Base-by-base conservation (phyloP, 1,140 invertebrate genomes). In the Fopius arisanus region DNA sequence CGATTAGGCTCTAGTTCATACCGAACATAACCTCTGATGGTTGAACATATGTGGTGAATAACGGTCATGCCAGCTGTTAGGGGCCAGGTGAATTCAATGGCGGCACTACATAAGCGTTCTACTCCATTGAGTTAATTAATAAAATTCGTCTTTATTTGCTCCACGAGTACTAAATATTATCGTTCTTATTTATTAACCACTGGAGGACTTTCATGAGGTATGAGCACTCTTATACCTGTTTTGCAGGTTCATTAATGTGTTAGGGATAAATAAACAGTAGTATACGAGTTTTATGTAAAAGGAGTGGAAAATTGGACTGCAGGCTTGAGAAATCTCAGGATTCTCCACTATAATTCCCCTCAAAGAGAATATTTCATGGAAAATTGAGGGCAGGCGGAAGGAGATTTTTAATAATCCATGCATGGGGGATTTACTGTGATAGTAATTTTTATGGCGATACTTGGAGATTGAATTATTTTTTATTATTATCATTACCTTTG, bases 61-160 rank as follows among this genome's bases (percentile, higher is more conserved):
- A 59, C 54, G 54, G 54, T 59, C 54, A 59, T 59, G 54, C 54
- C 54, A 23, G 54, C 54, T 59, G 54, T 28, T 59, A 23, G 54
- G 16, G 23, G 54, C 54, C 54, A 59, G 54, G 54, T 59, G 54
- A 59, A 59, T 59, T 59, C 26, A 23, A 59, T 59, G 54, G 21
- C 54, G 23, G 54, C 54, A 59, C 16, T 59, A 23, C 6, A 59
- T 59, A 28, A 7, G 10, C 4, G 23, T 59, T 21, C 23, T 26
- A 23, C 19, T 26, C 21, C 19, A 10, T 26, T 59, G 21, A 23
- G 26, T 59, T 59, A 59, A 59, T 59, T 59, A 28, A 59, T 23
- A 26, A 26, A 26, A 28, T 59, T 14, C 0, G 19, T 59, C 26
- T 59, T 59, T 59, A 1, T 21, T 26, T 26, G 10, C 54, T 59